A percentile compares a stretch with the other conserved stretches of the same genome.
Conservation (phyloP, 2,888 invertebrate genomes). For the Griposia aprilina region DNA sequence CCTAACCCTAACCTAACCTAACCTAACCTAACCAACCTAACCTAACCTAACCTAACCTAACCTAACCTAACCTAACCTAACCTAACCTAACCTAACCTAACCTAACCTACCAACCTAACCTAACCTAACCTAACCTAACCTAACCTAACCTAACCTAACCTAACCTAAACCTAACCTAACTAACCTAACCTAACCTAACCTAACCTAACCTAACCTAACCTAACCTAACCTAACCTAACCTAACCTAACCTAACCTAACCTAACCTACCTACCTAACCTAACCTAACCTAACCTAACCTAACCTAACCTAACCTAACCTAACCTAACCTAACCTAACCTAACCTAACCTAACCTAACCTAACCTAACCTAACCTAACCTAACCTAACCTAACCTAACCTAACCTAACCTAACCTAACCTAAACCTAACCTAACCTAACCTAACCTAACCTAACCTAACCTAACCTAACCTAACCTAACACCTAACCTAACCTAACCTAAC, state of each 20-base stretch:
- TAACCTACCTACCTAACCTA: constrained; percentile 10
- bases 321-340: constrained; percentile 19
- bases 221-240: constrained; percentile 49
- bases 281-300: constrained; percentile 19
- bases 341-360: constrained; percentile 16
- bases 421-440: constrained; percentile 24
- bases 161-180: constrained; percentile 57
- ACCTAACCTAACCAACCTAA: constrained; percentile 53
- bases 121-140: constrained; percentile 64
- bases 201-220: constrained; percentile 55
- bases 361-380: constrained; percentile 23
- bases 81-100: constrained; percentile 51
- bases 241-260: constrained; percentile 57
- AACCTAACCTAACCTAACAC: constrained; percentile 63
- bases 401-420: constrained; percentile 24
- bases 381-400: constrained; percentile 24
- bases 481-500: constrained; percentile 60
- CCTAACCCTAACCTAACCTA: constrained; percentile 51
- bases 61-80: constrained; percentile 48
- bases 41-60: constrained; percentile 55
- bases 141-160: constrained; percentile 66
- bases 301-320: constrained; percentile 17
- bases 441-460: constrained; percentile 41
- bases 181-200: constrained; percentile 61
- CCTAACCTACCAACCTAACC: constrained; percentile 47